phyloP scores from a whole-genome alignment of 2,888 invertebrate genomes.

The Meta bourneti region DNA sequence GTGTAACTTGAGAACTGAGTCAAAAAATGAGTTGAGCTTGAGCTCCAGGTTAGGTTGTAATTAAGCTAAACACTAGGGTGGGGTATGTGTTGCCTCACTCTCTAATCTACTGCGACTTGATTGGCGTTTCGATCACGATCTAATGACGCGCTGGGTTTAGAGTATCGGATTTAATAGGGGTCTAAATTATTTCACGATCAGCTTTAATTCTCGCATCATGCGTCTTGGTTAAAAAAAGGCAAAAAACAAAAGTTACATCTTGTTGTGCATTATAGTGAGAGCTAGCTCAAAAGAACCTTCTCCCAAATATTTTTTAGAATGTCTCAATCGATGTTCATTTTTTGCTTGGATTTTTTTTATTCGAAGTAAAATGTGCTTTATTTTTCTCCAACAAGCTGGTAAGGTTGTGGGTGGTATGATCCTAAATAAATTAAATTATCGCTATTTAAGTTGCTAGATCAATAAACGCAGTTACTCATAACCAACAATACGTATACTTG shows the following conservation, averaged over 20 bases:
- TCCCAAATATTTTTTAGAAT: too few relatives aligned
- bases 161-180: neutral
- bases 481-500: too few relatives aligned
- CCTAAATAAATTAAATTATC: too few relatives aligned
- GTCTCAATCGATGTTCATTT: too few relatives aligned
- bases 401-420: too few relatives aligned
- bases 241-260: neutral
- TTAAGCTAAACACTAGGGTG: conserved; percentile 11
- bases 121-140: conserved; percentile 10
- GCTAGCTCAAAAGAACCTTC: too few relatives aligned
- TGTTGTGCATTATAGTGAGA: neutral
- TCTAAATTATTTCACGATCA: neutral
- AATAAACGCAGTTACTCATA: too few relatives aligned
- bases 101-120: neutral
- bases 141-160: neutral
- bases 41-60: neutral
- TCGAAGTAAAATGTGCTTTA: too few relatives aligned
- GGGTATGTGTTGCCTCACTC: neutral
- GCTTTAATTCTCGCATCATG: neutral
- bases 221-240: neutral
- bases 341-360: too few relatives aligned
- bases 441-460: too few relatives aligned
- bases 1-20: too few relatives aligned
- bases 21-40: neutral
- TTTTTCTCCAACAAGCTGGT: too few relatives aligned